phyloP scores from a whole-genome alignment of 2,113 vertebrate genomes.

The Syngnathus floridae region DNA sequence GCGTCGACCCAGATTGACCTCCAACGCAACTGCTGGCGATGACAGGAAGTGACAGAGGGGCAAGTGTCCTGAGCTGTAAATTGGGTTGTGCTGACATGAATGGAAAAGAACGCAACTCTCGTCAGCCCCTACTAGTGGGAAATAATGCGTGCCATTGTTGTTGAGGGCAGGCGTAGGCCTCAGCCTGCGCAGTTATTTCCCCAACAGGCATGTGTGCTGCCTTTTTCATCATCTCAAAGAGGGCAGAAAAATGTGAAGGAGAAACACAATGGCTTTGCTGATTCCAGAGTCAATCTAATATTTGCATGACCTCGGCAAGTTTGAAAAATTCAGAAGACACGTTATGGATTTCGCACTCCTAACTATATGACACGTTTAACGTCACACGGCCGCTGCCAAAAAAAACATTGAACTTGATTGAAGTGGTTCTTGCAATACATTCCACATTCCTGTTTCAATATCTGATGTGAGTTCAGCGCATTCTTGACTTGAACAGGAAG shows the following conservation, averaged over 20 bases:
- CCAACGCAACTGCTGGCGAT: constrained; percentile 25
- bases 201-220: constrained; percentile 37
- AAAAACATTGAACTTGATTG: neutral
- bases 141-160: constrained; percentile 71
- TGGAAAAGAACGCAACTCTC: constrained; percentile 66
- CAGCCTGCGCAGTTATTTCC: constrained; percentile 55
- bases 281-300: constrained; percentile 13
- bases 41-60: constrained; percentile 57
- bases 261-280: constrained; percentile 18
- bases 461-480: constrained; percentile 1
- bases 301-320: constrained; percentile 10
- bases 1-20: constrained; percentile 2
- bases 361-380: neutral
- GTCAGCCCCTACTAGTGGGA: constrained; percentile 58
- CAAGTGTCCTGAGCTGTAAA: constrained; percentile 55
- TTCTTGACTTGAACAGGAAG: neutral
- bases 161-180: constrained; percentile 58
- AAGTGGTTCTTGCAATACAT: neutral
- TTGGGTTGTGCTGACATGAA: constrained; percentile 62
- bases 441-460: neutral
- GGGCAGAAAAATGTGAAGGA: constrained; percentile 37
- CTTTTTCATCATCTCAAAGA: constrained; percentile 34
- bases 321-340: constrained; percentile 15
- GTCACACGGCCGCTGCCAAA: neutral
- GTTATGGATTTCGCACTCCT: neutral